A percentile compares a stretch with the other conserved stretches of the same genome.
Conservation (phyloP, 2,113 vertebrate genomes). For the Odocoileus hemionus region DNA sequence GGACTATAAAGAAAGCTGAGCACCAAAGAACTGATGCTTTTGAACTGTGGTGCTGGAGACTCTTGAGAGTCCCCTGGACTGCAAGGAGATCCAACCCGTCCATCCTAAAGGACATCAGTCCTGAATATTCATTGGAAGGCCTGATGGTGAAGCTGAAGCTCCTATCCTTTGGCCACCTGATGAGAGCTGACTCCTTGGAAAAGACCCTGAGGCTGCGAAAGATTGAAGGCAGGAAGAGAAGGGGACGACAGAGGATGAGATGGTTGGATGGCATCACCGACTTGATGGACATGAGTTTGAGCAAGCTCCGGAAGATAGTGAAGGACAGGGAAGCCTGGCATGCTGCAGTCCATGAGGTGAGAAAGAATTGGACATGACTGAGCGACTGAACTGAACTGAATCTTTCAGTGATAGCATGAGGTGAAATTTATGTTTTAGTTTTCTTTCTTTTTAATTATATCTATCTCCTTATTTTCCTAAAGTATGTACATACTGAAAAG, state of each 20-base stretch:
- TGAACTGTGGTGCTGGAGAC: neutral
- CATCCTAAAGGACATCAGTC: neutral
- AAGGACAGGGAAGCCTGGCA: neutral
- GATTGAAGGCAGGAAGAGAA: neutral
- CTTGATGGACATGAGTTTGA: neutral
- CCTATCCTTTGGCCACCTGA: neutral
- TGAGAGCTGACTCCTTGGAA: neutral
- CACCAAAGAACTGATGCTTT: neutral
- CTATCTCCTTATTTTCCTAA: neutral
- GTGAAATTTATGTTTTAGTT: neutral
- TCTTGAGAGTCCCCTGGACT: neutral
- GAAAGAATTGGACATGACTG: neutral
- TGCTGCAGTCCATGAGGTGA: neutral
- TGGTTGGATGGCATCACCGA: neutral
- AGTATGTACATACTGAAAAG: neutral
- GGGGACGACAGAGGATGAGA: neutral
- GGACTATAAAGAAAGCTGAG: neutral
- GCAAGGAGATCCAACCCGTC: neutral
- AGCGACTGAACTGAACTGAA: neutral
- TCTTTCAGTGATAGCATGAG: neutral
- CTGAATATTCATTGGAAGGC: neutral
- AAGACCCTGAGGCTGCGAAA: neutral
- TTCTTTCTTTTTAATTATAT: neutral
- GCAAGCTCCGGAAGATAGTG: neutral
- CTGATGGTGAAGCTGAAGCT: neutral